These are phyloP conservation scores for Holothuria glaberrima DNA, from an alignment of 35 echinoderm and acorn worm species.

Conservation along the genomic window DNA sequence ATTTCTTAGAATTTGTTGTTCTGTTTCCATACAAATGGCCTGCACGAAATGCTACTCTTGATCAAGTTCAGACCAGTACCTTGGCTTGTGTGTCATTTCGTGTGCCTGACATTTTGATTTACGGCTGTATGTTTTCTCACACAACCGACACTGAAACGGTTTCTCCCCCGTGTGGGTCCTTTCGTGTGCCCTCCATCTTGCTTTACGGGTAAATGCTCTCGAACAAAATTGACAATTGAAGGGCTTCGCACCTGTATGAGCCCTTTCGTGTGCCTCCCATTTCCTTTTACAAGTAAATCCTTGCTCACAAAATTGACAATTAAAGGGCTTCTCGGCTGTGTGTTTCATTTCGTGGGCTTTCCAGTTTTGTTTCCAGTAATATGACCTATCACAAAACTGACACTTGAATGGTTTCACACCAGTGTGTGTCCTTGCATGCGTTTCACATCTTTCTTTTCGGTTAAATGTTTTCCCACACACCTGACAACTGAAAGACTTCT, in stretches of 20 bases:
- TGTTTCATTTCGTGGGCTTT: slow-evolving; percentile 19
- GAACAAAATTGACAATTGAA: slow-evolving; percentile 37
- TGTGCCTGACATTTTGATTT: too few species aligned
- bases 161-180: slow-evolving; percentile 40
- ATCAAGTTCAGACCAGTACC: too few species aligned
- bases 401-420: background rate
- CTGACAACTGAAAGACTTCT: too few species aligned
- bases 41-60: too few species aligned
- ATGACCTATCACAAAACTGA: background rate
- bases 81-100: too few species aligned
- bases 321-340: background rate
- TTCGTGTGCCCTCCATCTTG: slow-evolving; percentile 6
- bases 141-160: slow-evolving; percentile 3
- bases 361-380: background rate
- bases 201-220: slow-evolving; percentile 7
- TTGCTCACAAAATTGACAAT: slow-evolving; percentile 1
- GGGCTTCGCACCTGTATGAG: slow-evolving; percentile 19
- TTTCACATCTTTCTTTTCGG: too few species aligned
- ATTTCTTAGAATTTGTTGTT: too few species aligned
- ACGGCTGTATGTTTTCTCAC: background rate
- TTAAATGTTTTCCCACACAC: too few species aligned
- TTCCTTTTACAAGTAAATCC: background rate
- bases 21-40: too few species aligned
- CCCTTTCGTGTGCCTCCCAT: background rate
- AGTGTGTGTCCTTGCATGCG: too few species aligned